phyloP scores from a whole-genome alignment of 2,797 vertebrate genomes.

The Eurystomus glaucurus region DNA sequence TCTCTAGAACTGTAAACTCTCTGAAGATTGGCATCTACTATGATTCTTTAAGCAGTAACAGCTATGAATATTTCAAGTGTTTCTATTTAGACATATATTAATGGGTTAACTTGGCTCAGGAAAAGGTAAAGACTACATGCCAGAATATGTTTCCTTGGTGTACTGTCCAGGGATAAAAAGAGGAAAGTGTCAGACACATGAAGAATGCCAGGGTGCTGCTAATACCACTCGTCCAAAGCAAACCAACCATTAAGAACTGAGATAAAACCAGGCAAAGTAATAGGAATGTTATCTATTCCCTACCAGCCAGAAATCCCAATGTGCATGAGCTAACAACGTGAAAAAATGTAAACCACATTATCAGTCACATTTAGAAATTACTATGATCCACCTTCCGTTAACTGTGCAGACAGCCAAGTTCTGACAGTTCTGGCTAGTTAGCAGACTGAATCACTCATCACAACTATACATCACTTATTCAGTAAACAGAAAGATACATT shows the following conservation, averaged over 20 bases:
- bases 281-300: not conserved
- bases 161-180: conserved; percentile 26
- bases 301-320: conserved; percentile 29
- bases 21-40: not conserved
- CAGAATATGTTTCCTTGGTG: not conserved
- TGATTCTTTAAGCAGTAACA: not conserved
- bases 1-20: not conserved
- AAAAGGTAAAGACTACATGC: not conserved
- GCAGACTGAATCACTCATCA: conserved; percentile 9
- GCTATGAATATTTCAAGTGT: not conserved
- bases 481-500: not conserved
- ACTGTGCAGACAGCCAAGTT: conserved; percentile 18
- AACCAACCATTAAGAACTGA: not conserved
- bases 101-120: not conserved
- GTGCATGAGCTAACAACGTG: not conserved
- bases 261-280: conserved; percentile 34
- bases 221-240: not conserved
- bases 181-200: not conserved
- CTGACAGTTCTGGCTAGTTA: conserved; percentile 48
- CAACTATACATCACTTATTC: not conserved
- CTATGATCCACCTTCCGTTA: not conserved
- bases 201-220: conserved; percentile 21
- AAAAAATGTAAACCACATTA: conserved; percentile 36
- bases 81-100: not conserved
- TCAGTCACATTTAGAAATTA: conserved; percentile 51